Conservation (phyloP, 2,888 invertebrate genomes). For the Meiosimyza platycephala region DNA sequence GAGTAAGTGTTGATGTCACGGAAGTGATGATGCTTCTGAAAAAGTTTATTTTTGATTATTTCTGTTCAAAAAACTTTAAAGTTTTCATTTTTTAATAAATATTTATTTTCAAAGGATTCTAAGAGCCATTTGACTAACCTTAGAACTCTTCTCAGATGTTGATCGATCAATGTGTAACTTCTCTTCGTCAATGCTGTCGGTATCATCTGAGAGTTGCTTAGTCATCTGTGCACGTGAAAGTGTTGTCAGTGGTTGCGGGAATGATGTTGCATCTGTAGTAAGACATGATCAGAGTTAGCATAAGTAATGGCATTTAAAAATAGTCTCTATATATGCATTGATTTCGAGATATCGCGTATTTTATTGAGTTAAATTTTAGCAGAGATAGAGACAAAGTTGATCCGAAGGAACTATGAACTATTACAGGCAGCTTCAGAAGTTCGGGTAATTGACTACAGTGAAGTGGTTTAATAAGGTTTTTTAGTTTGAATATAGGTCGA, state of each 20-base stretch:
- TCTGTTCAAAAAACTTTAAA: background rate
- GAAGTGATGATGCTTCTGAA: slow-evolving; percentile 43
- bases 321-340: too few species aligned
- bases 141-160: slow-evolving; percentile 68
- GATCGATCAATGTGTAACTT: slow-evolving; percentile 75
- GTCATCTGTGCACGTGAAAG: slow-evolving; percentile 19
- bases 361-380: too few species aligned
- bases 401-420: too few species aligned
- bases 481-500: too few species aligned
- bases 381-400: too few species aligned
- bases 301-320: too few species aligned
- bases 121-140: slow-evolving; percentile 47
- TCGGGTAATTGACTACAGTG: too few species aligned
- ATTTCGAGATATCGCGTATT: too few species aligned
- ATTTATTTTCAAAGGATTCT: background rate
- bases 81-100: background rate
- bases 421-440: too few species aligned
- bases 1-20: slow-evolving; percentile 53
- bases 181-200: slow-evolving; percentile 74
- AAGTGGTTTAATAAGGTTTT: too few species aligned
- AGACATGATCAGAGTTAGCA: too few species aligned
- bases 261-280: slow-evolving; percentile 2
- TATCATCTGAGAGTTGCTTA: slow-evolving; percentile 59
- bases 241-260: background rate
- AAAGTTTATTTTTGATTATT: slow-evolving; percentile 1